A percentile compares a stretch with the other conserved stretches of the same genome.
phyloP scores from a whole-genome alignment of 2,888 invertebrate genomes.

The Graphium colonna region DNA sequence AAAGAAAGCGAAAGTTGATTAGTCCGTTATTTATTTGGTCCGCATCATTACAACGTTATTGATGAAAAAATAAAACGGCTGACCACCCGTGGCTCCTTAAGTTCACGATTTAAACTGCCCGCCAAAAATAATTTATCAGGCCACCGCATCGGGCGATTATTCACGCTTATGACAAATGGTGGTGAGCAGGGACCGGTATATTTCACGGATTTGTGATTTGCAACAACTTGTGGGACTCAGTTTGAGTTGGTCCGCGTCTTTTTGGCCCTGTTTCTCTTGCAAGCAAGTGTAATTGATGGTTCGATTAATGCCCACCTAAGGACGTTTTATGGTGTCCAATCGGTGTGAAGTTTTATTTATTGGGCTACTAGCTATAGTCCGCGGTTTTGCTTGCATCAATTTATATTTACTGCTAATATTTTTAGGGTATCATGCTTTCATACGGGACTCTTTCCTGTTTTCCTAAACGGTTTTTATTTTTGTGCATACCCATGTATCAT shows the following conservation, averaged over 20 bases:
- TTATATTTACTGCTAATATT: no score
- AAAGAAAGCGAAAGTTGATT: conserved; percentile 18
- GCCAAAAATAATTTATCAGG: conserved; percentile 67
- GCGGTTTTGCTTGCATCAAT: no score
- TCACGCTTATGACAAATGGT: conserved; percentile 67
- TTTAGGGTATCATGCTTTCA: no score
- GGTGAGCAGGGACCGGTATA: conserved; percentile 40
- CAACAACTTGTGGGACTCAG: conserved; percentile 24
- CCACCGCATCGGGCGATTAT: conserved; percentile 45
- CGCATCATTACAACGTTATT: conserved; percentile 23
- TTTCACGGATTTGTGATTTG: conserved; percentile 66
- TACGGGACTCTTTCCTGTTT: no score
- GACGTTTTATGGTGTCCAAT: conserved; percentile 12
- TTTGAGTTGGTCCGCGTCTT: conserved; percentile 10
- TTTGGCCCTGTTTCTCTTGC: conserved; percentile 25
- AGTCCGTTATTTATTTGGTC: conserved; percentile 17
- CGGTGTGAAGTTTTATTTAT: conserved; percentile 22
- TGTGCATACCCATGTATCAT: no score
- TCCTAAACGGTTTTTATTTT: no score
- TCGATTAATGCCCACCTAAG: conserved; percentile 24
- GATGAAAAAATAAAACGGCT: conserved; percentile 24
- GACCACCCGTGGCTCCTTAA: conserved; percentile 31
- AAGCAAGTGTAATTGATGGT: conserved; percentile 26
- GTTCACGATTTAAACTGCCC: conserved; percentile 48
- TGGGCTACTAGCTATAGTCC: neutral